phyloP scores from a whole-genome alignment of 2,113 vertebrate genomes.

The Solenodon paradoxus region DNA sequence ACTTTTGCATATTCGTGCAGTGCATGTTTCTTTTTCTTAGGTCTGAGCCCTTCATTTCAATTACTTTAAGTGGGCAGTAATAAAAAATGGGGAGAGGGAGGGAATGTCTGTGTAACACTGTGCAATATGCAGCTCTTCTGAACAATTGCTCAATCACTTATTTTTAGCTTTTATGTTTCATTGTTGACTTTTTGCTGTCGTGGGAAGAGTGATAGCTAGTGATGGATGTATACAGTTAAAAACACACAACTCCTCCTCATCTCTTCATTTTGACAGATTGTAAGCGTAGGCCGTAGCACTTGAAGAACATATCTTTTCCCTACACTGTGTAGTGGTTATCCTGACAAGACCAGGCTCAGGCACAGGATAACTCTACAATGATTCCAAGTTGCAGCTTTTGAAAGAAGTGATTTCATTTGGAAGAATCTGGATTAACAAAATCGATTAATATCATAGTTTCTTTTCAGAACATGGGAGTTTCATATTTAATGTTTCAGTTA shows the following conservation, averaged over 20 bases:
- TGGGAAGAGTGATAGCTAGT: slow-evolving; percentile 48
- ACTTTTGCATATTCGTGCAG: slow-evolving; percentile 56
- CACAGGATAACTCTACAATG: background rate
- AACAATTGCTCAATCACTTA: slow-evolving; percentile 10
- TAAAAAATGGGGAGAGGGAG: background rate
- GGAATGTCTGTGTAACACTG: slow-evolving; percentile 47
- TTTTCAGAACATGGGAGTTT: background rate
- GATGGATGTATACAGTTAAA: slow-evolving; percentile 54
- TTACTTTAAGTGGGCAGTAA: slow-evolving; percentile 65
- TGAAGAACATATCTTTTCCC: slow-evolving; percentile 55
- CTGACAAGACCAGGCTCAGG: slow-evolving; percentile 41
- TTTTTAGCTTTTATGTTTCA: slow-evolving; percentile 70
- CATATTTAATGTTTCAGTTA: background rate
- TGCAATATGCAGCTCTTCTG: slow-evolving; percentile 53
- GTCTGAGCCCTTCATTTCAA: slow-evolving; percentile 56
- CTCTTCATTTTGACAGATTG: slow-evolving; percentile 68
- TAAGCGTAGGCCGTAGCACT: slow-evolving; percentile 57
- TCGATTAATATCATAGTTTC: background rate
- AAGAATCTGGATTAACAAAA: slow-evolving; percentile 37
- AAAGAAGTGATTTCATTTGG: background rate
- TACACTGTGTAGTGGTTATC: slow-evolving; percentile 50
- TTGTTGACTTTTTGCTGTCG: slow-evolving; percentile 70
- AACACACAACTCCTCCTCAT: slow-evolving; percentile 53
- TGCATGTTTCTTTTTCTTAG: slow-evolving; percentile 64
- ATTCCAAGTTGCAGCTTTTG: background rate